Evolutionary conservation across 1,140 invertebrate genomes (phyloP).

Genomic region (Asbolus verrucosus): DNA sequence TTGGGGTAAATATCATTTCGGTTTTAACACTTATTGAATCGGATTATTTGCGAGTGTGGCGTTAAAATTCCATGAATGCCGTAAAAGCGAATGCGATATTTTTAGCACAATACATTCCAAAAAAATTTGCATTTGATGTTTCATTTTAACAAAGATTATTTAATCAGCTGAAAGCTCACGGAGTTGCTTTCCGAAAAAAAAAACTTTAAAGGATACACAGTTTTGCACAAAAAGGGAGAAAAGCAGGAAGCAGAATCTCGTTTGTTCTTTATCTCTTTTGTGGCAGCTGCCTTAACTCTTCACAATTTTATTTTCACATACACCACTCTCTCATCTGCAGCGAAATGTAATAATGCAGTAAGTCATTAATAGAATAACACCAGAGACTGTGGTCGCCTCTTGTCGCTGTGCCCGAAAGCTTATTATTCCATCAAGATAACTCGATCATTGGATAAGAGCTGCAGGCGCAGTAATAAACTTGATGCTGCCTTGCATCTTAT

Average conservation of each 20-base stretch:
- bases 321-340: neutral
- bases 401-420: slow-evolving; percentile 25
- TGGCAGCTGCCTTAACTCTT: too few species aligned
- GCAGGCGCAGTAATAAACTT: slow-evolving; percentile 3
- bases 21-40: slow-evolving; percentile 7
- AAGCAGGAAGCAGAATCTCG: slow-evolving; percentile 1
- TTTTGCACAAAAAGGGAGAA: neutral
- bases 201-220: slow-evolving; percentile 13
- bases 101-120: too few species aligned
- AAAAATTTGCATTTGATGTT: slow-evolving; percentile 8
- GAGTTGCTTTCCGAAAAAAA: slow-evolving; percentile 25
- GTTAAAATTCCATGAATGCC: too few species aligned
- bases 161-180: slow-evolving; percentile 16
- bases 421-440: slow-evolving; percentile 23
- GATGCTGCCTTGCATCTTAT: slow-evolving; percentile 26
- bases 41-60: too few species aligned
- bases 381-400: slow-evolving; percentile 12
- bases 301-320: too few species aligned
- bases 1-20: neutral
- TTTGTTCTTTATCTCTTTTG: slow-evolving; percentile 19
- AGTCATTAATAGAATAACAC: slow-evolving; percentile 22
- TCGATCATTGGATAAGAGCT: neutral
- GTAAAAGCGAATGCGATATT: too few species aligned
- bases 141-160: slow-evolving; percentile 26
- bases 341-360: neutral